Conservation (phyloP, 2,888 invertebrate genomes). For the Agonopterix subpropinquella region DNA sequence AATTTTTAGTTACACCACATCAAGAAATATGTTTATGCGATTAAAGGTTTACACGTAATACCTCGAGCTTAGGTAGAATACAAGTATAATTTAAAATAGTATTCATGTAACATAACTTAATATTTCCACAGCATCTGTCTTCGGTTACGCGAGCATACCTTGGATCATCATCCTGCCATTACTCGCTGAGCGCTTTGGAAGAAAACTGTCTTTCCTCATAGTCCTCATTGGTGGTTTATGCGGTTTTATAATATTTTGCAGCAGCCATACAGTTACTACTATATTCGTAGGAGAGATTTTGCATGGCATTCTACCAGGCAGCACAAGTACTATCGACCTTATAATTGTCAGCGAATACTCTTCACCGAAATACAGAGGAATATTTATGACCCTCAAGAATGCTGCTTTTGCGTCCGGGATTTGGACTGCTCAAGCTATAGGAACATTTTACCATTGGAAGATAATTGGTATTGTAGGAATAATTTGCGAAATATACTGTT, state of each 20-base stretch:
- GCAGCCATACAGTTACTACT: slow-evolving; percentile 20
- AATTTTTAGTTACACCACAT: too few relatives aligned
- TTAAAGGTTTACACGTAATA: too few relatives aligned
- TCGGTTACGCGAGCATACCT: slow-evolving; percentile 31
- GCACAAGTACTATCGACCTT: not conserved
- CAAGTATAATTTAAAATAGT: too few relatives aligned
- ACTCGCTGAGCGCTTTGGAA: slow-evolving; percentile 26
- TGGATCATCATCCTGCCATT: slow-evolving; percentile 33
- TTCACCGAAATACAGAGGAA: slow-evolving; percentile 14
- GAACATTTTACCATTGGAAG: slow-evolving; percentile 16
- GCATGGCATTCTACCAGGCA: slow-evolving; percentile 22
- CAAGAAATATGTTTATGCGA: too few relatives aligned
- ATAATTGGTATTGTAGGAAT: slow-evolving; percentile 1
- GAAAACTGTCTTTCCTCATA: slow-evolving; percentile 30
- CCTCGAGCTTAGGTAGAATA: too few relatives aligned
- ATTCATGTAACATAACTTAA: too few relatives aligned
- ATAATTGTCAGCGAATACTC: slow-evolving; percentile 4
- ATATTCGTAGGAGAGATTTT: slow-evolving; percentile 31
- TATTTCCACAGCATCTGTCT: slow-evolving; percentile 27
- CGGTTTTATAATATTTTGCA: slow-evolving; percentile 26
- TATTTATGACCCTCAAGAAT: slow-evolving; percentile 15
- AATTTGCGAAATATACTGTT: not conserved
- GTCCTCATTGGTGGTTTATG: slow-evolving; percentile 20
- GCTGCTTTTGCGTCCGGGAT: slow-evolving; percentile 14
- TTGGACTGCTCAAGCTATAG: slow-evolving; percentile 15